Conservation (phyloP, 2,113 vertebrate species). For the Spea bombifrons region DNA sequence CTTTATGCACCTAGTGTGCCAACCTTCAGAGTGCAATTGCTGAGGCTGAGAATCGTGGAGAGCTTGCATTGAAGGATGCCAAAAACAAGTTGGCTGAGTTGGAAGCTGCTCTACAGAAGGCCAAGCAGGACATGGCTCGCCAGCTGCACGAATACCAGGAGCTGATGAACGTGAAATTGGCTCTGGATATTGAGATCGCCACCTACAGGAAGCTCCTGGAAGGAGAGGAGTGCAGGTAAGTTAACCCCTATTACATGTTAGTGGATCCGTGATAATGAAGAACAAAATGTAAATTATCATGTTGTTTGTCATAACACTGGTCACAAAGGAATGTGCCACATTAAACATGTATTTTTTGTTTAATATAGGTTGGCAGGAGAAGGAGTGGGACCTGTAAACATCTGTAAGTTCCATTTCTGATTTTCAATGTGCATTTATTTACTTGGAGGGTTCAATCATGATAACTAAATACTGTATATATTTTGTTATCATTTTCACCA, state of each 20-base stretch:
- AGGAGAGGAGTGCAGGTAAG: constrained; percentile 76
- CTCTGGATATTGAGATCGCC: constrained; percentile 57
- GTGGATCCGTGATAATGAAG: no score
- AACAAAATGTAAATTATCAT: no score
- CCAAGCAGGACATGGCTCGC: constrained; percentile 65
- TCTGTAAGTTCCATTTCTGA: constrained; percentile 54
- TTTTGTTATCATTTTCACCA: constrained; percentile 15
- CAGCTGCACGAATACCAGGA: constrained; percentile 61
- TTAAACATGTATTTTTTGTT: constrained; percentile 4
- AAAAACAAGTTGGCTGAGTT: constrained; percentile 63
- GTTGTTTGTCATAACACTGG: no score
- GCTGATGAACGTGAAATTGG: constrained; percentile 60
- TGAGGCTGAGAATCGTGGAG: constrained; percentile 65
- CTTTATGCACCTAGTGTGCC: constrained; percentile 30
- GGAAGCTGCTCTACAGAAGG: constrained; percentile 67
- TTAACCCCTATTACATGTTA: constrained; percentile 29
- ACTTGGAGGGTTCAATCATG: neutral
- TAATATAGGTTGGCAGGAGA: constrained; percentile 57
- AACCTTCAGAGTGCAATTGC: constrained; percentile 59
- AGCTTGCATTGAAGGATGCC: constrained; percentile 69
- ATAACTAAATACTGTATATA: neutral
- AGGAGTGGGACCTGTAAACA: constrained; percentile 53
- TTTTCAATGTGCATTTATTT: neutral
- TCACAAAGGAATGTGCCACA: neutral
- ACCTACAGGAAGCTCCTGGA: constrained; percentile 82